phyloP scores from a whole-genome alignment of 2,888 invertebrate species.

The Pristionchus japonicus region DNA sequence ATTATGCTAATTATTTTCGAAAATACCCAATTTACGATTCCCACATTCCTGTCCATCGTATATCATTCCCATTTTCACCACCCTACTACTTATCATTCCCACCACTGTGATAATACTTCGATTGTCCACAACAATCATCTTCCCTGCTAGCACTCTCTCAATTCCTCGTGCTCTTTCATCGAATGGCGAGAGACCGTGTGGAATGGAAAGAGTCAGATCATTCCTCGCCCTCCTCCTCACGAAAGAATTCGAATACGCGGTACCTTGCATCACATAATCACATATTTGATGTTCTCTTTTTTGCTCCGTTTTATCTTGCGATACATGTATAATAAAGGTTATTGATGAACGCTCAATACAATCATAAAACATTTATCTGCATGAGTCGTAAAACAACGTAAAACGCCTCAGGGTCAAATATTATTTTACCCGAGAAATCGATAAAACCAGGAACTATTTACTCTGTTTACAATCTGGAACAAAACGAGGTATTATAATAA shows the following conservation, averaged over 20 bases:
- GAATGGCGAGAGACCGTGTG: neutral
- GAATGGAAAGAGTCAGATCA: neutral
- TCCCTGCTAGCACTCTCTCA: no score
- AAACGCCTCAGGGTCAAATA: no score
- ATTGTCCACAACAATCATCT: neutral
- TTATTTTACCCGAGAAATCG: no score
- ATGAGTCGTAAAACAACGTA: no score
- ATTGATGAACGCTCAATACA: no score
- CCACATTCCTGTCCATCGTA: neutral
- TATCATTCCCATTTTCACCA: neutral
- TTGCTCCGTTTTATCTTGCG: neutral
- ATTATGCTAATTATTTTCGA: neutral
- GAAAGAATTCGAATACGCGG: neutral
- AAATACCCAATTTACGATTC: neutral
- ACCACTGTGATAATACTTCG: neutral
- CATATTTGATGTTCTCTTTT: neutral
- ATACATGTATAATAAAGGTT: neutral
- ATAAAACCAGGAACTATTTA: no score
- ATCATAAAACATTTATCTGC: no score
- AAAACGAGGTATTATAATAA: no score
- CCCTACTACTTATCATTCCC: neutral
- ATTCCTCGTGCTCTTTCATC: neutral
- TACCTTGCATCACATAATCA: neutral
- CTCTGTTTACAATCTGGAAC: no score
- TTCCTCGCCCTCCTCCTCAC: neutral